Conservation (phyloP, 2,888 invertebrate genomes). For the Trilocha varians region DNA sequence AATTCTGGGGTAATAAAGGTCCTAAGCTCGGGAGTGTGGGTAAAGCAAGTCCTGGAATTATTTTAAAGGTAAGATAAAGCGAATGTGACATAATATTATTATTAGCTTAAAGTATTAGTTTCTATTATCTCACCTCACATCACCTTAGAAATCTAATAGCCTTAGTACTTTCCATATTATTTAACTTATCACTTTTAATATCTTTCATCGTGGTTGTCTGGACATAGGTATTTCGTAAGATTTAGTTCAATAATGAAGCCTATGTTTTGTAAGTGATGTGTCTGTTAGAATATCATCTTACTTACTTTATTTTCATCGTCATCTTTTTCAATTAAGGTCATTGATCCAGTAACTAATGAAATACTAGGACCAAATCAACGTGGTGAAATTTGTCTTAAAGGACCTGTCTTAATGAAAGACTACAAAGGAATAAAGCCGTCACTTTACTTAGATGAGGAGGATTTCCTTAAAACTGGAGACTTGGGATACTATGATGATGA, state of each 20-base stretch:
- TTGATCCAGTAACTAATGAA: slow-evolving; percentile 53
- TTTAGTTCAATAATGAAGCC: too few relatives aligned
- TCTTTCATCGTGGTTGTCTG: too few relatives aligned
- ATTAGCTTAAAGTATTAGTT: too few relatives aligned
- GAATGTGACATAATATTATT: slow-evolving; percentile 4
- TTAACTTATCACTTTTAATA: too few relatives aligned
- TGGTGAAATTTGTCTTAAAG: slow-evolving; percentile 50
- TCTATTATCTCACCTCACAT: too few relatives aligned
- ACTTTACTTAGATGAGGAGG: slow-evolving; percentile 37
- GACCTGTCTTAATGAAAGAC: slow-evolving; percentile 48
- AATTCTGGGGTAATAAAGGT: slow-evolving; percentile 42
- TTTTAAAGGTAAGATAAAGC: slow-evolving; percentile 33
- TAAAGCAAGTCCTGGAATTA: slow-evolving; percentile 42
- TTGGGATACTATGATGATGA: slow-evolving; percentile 49
- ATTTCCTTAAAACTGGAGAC: slow-evolving; percentile 46
- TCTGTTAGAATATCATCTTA: too few relatives aligned
- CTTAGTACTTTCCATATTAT: too few relatives aligned
- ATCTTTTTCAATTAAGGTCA: slow-evolving; percentile 35
- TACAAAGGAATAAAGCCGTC: slow-evolving; percentile 40
- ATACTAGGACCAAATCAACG: slow-evolving; percentile 53
- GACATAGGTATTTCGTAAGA: too few relatives aligned
- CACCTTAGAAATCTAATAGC: too few relatives aligned
- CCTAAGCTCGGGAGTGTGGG: slow-evolving; percentile 51
- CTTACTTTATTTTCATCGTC: too few relatives aligned
- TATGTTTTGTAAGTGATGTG: too few relatives aligned